A percentile compares a stretch with the other conserved stretches of the same genome.
Conservation (phyloP, 53 echinoderm and acorn worm genomes). For the Antedon mediterranea region DNA sequence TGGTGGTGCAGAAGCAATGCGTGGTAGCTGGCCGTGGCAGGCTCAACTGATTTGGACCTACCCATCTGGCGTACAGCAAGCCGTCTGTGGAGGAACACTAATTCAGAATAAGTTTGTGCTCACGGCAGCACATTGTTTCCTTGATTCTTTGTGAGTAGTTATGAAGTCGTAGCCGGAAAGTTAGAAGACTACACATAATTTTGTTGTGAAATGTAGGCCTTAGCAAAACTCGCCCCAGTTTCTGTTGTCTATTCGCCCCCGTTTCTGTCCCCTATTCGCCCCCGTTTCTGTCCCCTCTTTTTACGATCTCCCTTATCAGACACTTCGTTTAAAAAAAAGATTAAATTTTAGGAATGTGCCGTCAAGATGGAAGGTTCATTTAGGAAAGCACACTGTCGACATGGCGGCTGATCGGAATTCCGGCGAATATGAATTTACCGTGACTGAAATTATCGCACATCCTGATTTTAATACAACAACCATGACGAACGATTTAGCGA, state of each 20-base stretch:
- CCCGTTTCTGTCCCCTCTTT: background rate
- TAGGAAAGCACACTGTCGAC: conserved; percentile 51
- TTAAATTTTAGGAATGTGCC: conserved; percentile 18
- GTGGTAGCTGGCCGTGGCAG: conserved; percentile 86
- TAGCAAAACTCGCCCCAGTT: too few relatives aligned
- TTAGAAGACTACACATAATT: too few relatives aligned
- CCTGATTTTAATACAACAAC: conserved; percentile 19
- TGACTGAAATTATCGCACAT: conserved; percentile 31
- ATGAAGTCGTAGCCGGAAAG: too few relatives aligned
- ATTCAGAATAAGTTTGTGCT: conserved; percentile 32
- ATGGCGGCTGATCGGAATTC: background rate
- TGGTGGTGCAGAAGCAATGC: conserved; percentile 27
- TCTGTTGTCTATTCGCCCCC: too few relatives aligned
- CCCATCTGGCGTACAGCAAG: conserved; percentile 1
- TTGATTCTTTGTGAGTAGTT: conserved; percentile 37
- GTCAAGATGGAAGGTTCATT: conserved; percentile 44
- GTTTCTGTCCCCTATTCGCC: too few relatives aligned
- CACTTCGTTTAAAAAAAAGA: too few relatives aligned
- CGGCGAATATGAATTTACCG: conserved; percentile 12
- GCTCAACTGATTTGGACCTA: conserved; percentile 49
- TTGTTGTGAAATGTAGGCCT: too few relatives aligned
- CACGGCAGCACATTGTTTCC: conserved; percentile 81
- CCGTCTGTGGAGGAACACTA: conserved; percentile 75
- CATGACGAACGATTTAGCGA: conserved; percentile 40
- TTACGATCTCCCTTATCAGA: background rate